Base-by-base conservation (phyloP, 1,140 invertebrate genomes). In the Ceratosolen solmsi region DNA sequence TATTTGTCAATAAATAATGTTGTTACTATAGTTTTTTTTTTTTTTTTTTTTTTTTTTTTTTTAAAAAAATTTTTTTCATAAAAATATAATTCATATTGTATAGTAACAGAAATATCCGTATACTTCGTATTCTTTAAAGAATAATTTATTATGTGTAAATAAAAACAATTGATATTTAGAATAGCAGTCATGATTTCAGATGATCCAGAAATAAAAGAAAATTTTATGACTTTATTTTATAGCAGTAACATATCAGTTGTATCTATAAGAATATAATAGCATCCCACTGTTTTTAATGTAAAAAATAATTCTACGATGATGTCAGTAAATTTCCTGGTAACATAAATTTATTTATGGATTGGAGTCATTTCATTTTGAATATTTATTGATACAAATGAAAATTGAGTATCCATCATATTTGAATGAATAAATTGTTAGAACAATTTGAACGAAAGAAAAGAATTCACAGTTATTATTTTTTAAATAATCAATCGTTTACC, bases 321-420 rank as follows among this genome's bases (percentile, higher is more conserved):
- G 68, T 68, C 60, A 78, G 25, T 68, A 78, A 63, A 78, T 78
- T 78, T 54, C 41, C 25, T 49, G 49, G 63, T 54, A 11, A 25
- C 63, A 68, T 65, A 65, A 78, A 63, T 77, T 77, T 78, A 17
- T 70, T 78, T 78, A 78, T 38, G 60, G 27, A 63, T 77, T 49
- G 33, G 41, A 70, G 51, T 70, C 46, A 68, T 38, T 33, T 20
- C 30, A 20, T 36, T 78, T 38, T 38, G 46, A 70, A 54, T 25
- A 38, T 78, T 78, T 78, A 78, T 51, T 68, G 63, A n/a, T 27
- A 17, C 38, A 56, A 68, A 79, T 79, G 49, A 36, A 79, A 78
- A 65, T 78, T 78, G 51, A 78, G 36, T 60, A 60, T 75, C 74
- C 22, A 20, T 20, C 11, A 20, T 17, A 65, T 65, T 54, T 22